phyloP scores from a whole-genome alignment of 92 coral and sea anemone species.

The Paramuricea clavata region DNA sequence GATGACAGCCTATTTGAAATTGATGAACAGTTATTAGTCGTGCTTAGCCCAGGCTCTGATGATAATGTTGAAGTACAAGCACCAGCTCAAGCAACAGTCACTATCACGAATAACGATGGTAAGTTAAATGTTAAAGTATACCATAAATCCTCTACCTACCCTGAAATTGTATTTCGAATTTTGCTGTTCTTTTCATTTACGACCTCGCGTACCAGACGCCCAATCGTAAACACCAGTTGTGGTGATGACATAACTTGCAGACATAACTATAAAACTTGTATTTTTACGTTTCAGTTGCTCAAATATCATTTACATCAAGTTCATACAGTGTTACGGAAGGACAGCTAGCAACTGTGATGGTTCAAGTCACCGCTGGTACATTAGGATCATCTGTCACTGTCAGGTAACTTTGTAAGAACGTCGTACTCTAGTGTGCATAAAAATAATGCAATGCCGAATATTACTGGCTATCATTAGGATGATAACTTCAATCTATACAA shows the following conservation, averaged over 20 bases:
- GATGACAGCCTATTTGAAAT: conserved; percentile 29
- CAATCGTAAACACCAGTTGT: too few relatives aligned
- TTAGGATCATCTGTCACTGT: conserved; percentile 31
- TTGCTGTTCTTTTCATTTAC: not conserved
- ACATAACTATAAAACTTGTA: not conserved
- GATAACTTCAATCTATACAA: too few relatives aligned
- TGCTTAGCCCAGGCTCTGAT: conserved; percentile 2
- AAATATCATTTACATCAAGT: conserved; percentile 9
- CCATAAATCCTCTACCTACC: not conserved
- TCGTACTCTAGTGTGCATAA: too few relatives aligned
- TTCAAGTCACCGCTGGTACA: conserved; percentile 13
- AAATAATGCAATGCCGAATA: too few relatives aligned
- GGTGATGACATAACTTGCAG: too few relatives aligned
- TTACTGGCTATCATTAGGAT: too few relatives aligned
- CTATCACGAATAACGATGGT: conserved; percentile 18
- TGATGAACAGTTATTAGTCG: conserved; percentile 14
- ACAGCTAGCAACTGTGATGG: not conserved
- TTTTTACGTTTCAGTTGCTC: conserved; percentile 12
- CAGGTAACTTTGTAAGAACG: not conserved
- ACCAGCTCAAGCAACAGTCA: conserved; percentile 14
- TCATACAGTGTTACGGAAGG: conserved; percentile 15
- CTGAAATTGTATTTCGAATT: too few relatives aligned
- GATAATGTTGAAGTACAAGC: conserved; percentile 10
- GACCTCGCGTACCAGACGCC: too few relatives aligned
- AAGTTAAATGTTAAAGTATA: not conserved